Percentiles rank a stretch among this genome's conserved stretches.
phyloP scores from a whole-genome alignment of 2,888 invertebrate genomes.

The Heliconius ismenius region DNA sequence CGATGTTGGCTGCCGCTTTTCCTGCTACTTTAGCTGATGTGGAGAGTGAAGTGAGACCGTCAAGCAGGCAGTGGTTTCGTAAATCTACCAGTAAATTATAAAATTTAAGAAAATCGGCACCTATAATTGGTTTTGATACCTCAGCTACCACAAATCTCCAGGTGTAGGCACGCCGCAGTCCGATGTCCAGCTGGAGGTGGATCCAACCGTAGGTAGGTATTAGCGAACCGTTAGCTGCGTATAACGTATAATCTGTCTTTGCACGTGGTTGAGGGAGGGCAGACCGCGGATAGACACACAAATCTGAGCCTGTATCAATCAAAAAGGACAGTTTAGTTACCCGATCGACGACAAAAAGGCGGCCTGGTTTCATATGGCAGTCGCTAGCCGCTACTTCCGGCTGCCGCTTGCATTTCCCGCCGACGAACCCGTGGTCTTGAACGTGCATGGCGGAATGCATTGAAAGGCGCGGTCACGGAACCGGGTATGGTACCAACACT shows the following conservation, averaged over 20 bases:
- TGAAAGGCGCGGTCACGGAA: slow-evolving; percentile 39
- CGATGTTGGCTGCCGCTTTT: too few species aligned
- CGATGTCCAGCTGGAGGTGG: slow-evolving; percentile 29
- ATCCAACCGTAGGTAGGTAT: slow-evolving; percentile 45
- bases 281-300: too few species aligned
- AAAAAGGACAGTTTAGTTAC: too few species aligned
- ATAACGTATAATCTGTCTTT: too few species aligned
- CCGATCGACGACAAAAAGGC: slow-evolving; percentile 16
- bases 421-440: background rate
- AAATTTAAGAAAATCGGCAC: too few species aligned
- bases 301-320: too few species aligned
- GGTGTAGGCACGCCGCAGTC: slow-evolving; percentile 41
- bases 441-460: slow-evolving; percentile 44
- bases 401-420: slow-evolving; percentile 45
- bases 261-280: too few species aligned
- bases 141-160: slow-evolving; percentile 54
- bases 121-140: slow-evolving; percentile 46
- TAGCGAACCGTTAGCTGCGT: background rate
- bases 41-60: slow-evolving; percentile 53
- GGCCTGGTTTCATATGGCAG: slow-evolving; percentile 43
- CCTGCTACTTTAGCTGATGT: too few species aligned
- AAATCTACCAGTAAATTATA: too few species aligned
- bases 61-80: slow-evolving; percentile 40
- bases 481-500: slow-evolving; percentile 41
- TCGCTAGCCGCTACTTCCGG: slow-evolving; percentile 49